phyloP scores from a whole-genome alignment of 2,113 vertebrate species.

The Nannobrachium achirus region DNA sequence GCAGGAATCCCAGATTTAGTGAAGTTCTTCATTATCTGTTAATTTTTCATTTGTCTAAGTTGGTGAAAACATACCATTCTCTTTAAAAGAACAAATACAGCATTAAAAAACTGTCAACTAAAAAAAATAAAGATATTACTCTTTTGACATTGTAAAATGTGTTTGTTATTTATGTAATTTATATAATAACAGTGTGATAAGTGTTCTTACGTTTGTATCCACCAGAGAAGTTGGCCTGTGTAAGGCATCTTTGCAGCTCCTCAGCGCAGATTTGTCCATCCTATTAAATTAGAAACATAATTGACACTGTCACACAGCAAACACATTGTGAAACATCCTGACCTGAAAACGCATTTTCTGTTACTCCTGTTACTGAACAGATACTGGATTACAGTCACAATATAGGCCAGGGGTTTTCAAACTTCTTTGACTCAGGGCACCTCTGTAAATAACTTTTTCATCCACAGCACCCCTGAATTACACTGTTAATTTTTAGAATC shows the following conservation, averaged over 20 bases:
- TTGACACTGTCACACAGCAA: not conserved
- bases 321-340: too few relatives aligned
- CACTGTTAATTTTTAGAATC: too few relatives aligned
- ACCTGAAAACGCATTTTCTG: too few relatives aligned
- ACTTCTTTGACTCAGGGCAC: too few relatives aligned
- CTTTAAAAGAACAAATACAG: not conserved
- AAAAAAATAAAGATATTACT: not conserved
- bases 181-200: not conserved
- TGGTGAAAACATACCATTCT: not conserved
- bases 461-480: too few relatives aligned
- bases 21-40: too few relatives aligned
- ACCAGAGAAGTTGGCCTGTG: slow-evolving; percentile 88
- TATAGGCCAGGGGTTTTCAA: too few relatives aligned
- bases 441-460: too few relatives aligned
- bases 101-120: not conserved
- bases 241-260: slow-evolving; percentile 92
- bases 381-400: too few relatives aligned
- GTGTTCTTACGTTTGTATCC: slow-evolving; percentile 86
- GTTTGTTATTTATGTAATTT: not conserved
- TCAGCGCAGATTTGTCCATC: slow-evolving; percentile 93
- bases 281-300: slow-evolving; percentile 66
- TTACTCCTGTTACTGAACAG: too few relatives aligned
- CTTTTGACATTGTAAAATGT: not conserved
- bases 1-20: too few relatives aligned
- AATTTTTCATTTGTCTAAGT: too few relatives aligned